Evolutionary conservation across 2,888 invertebrate genomes (phyloP), one percentile per base, ranked within the genome.

Genomic region (Emmelina monodactyla): DNA sequence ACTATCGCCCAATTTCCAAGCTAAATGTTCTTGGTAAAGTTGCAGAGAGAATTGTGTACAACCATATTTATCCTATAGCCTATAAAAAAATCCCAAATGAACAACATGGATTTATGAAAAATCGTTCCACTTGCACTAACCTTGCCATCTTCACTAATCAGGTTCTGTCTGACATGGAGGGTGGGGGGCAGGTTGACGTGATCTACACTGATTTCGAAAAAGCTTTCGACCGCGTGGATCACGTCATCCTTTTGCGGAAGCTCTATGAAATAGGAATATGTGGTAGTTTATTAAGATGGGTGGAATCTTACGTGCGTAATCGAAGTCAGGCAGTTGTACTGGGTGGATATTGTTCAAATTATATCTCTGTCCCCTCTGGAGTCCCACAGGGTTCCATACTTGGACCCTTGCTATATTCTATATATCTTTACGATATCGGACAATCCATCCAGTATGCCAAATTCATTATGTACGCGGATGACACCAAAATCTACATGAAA

Each of bases 281-380:
- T 11, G 42, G 45, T 2, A 33, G 38, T 16, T 25, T 45, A 2
- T 22, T 43, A 3, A 19, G 41, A 15, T 43, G 44, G 43, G 14
- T 40, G 1, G 16, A 34, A 10, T 46, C 43, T 2, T 46, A 42
- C 28, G 6, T 44, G 14, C 9, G 34, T 12, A 41, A 44, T 7
- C 13, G 41, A 2, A 15, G 13, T 2, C 41, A 44, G 19, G 37
- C 39, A 13, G 46, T 46, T 1, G 39, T 38, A 1, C 2, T 41
- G 0, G 39, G 37, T 13, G 42, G 41, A 2, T 34, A 28, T 22
- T 11, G 32, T 9, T 44, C 43, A 7, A 28, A 41, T 11, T 39
- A 28, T 13, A 30, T 41, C 3, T 6, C 13, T n/a, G 16, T 42
- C 4, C 37, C 37, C 2, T 44, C 39, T 2, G 40, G 42, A 6